A percentile compares a stretch with the other conserved stretches of the same genome.
Conservation (phyloP, 2,113 vertebrate species). For the Ageneiosus marmoratus region DNA sequence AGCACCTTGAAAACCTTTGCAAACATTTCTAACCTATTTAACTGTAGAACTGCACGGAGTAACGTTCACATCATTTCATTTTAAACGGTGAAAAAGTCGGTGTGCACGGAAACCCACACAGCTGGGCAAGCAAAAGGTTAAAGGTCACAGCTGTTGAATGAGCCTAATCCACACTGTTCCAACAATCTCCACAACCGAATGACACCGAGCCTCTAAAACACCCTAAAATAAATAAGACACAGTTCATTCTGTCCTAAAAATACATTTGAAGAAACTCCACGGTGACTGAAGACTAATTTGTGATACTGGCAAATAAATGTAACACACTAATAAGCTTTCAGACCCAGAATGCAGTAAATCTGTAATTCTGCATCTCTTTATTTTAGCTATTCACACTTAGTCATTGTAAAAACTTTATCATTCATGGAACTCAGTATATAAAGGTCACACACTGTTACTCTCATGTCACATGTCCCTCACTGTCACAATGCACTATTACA, state of each 20-base stretch:
- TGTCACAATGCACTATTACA: not conserved
- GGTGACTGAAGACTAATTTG: not conserved
- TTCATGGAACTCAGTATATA: not conserved
- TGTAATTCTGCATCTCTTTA: not conserved
- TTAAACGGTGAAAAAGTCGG: not conserved
- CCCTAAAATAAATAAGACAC: not conserved
- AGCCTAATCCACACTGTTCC: not conserved
- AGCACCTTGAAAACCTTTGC: not conserved
- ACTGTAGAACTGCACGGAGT: not conserved
- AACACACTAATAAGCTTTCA: not conserved
- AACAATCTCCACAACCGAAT: not conserved
- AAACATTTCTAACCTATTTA: too few species aligned
- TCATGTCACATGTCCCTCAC: not conserved
- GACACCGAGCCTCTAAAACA: not conserved
- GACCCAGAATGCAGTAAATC: not conserved
- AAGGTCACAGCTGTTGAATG: conserved; percentile 51
- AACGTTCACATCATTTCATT: not conserved
- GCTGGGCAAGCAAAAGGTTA: conserved; percentile 45
- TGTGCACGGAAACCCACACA: not conserved
- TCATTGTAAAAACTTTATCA: not conserved
- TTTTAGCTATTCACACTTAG: not conserved
- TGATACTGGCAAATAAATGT: not conserved
- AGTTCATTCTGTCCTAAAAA: not conserved
- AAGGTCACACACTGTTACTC: not conserved
- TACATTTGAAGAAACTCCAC: not conserved